Evolutionary conservation across 1,140 invertebrate species (phyloP).

Genomic region (Mycetomoellerius zeteki): DNA sequence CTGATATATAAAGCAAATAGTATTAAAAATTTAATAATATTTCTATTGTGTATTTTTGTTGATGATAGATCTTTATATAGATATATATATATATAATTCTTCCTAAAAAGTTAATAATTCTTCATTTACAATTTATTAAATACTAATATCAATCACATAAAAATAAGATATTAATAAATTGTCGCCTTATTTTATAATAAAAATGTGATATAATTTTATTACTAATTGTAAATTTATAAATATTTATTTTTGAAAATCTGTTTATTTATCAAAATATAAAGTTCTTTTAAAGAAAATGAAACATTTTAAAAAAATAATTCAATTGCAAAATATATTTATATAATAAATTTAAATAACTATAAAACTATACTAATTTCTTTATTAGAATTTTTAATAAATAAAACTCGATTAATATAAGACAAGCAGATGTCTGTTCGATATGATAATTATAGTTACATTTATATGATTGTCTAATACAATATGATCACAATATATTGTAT

Average conservation of each 20-base stretch:
- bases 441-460: not conserved
- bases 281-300: too few species aligned
- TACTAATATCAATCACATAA: not conserved
- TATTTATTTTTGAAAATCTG: not conserved
- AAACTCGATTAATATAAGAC: not conserved
- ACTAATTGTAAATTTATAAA: not conserved
- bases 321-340: not conserved
- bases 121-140: not conserved
- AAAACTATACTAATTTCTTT: not conserved
- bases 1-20: not conserved
- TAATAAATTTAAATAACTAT: not conserved
- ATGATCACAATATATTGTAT: not conserved
- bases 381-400: not conserved
- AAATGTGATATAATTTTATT: conserved; percentile 6
- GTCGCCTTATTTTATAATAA: not conserved
- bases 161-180: not conserved
- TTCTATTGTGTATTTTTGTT: not conserved
- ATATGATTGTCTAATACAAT: not conserved
- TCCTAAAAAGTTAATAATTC: not conserved
- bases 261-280: too few species aligned
- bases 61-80: not conserved
- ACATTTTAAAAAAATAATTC: too few species aligned
- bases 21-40: not conserved
- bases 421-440: not conserved
- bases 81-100: too few species aligned